These are phyloP conservation scores for Sphenodon punctatus DNA, from an alignment of 2,797 vertebrate genomes.

Conservation along the genomic window DNA sequence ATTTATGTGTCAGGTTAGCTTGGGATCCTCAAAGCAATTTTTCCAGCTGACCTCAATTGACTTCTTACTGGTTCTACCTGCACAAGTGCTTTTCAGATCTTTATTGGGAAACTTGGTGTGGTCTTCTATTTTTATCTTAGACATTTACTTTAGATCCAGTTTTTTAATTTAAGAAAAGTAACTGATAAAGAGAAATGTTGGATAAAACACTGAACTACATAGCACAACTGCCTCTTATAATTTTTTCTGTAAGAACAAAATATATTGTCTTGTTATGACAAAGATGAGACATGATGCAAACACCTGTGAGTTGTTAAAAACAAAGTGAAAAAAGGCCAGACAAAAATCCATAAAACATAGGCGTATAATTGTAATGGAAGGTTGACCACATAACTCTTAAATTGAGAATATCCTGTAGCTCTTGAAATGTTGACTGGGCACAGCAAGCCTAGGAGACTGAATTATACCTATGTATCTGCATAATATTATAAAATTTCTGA, in stretches of 20 bases:
- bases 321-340: not conserved
- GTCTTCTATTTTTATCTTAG: not conserved
- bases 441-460: not conserved
- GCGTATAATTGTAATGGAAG: too few relatives aligned
- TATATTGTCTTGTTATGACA: too few relatives aligned
- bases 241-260: too few relatives aligned
- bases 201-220: not conserved
- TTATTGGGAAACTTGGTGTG: not conserved
- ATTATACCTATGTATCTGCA: not conserved
- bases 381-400: too few relatives aligned
- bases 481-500: not conserved
- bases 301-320: not conserved
- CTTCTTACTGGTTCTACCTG: too few relatives aligned
- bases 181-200: not conserved
- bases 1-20: too few relatives aligned
- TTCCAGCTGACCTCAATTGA: too few relatives aligned
- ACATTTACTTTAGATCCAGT: not conserved
- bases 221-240: fast-evolving
- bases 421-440: not conserved
- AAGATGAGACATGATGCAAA: not conserved
- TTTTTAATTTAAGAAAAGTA: not conserved
- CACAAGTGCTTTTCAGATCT: too few relatives aligned
- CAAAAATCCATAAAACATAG: too few relatives aligned
- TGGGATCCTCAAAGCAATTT: too few relatives aligned
- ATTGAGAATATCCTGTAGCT: not conserved